Evolutionary conservation across 2,888 invertebrate genomes (phyloP), one percentile per base, ranked within the genome.

Genomic region (Cyrtodaria siliqua): DNA sequence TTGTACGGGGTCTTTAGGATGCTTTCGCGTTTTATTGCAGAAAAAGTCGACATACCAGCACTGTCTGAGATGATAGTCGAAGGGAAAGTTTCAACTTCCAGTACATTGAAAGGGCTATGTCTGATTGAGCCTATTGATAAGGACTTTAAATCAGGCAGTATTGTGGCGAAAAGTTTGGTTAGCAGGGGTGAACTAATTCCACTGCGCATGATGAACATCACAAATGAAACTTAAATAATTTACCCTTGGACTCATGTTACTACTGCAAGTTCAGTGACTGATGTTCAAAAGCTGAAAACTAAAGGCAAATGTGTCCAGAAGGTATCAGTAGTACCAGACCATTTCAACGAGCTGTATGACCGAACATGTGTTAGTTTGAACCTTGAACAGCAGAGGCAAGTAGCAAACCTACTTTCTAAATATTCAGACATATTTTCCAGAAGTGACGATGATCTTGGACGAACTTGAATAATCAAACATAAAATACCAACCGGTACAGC

Each of bases 91-190:
- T n/a, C 29, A 3, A 24, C 9, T 4, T n/a, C 27, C 12, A 40
- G 20, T 9, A 2, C 1, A 16, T 38, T 24, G 20, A 23, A 49
- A 24, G 29, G 42, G 1, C 4, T 44, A 16, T 50, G 67, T 33
- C 12, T 82, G 2, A 53, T 76, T 38, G 79, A 79, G 49, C 64
- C 70, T 9, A 40, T 33, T 14, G 64, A 66, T 3, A 47, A 40
- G 1, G 26, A 47, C n/a, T n/a, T n/a, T n/a, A 14, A 1, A 56
- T n/a, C 24, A 72, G 9, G 55, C 57, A 9, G 76, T 1, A 44
- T 76, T 27, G 52, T 79, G 8, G 79, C 70, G 14, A 61, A 68
- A 64, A 26, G 70, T 20, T 56, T 82, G 18, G 79, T 82, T 4
- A n/a, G 60, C 18, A 47, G 42, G 26, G 42, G 56, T 42, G 69